phyloP scores from a whole-genome alignment of 2,113 vertebrate species.

The Rutilus rutilus region DNA sequence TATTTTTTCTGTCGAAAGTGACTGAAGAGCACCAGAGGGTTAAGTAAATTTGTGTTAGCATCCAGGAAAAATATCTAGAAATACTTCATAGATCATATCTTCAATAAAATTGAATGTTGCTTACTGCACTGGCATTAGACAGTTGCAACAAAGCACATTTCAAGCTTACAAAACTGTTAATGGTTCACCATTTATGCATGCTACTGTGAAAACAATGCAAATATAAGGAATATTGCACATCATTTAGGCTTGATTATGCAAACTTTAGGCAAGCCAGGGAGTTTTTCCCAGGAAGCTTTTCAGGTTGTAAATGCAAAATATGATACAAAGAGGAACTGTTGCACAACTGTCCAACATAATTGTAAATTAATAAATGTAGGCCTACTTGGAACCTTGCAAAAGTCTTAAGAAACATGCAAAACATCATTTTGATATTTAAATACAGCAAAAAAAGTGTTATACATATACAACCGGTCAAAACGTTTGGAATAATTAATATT shows the following conservation, averaged over 20 bases:
- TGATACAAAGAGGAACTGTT: neutral
- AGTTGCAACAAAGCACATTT: neutral
- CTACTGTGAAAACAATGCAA: neutral
- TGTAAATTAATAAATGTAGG: neutral
- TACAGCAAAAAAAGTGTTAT: neutral
- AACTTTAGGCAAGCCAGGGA: neutral
- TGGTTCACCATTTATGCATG: neutral
- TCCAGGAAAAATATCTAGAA: neutral
- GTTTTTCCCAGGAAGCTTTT: conserved; percentile 17
- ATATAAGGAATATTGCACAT: neutral
- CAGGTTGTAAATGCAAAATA: neutral
- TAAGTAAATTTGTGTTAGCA: too few species aligned
- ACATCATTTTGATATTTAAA: neutral
- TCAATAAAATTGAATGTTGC: neutral
- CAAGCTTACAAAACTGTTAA: neutral
- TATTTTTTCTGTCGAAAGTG: neutral
- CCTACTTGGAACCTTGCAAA: neutral
- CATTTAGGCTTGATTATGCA: neutral
- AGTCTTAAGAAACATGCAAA: neutral
- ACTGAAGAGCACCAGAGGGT: neutral
- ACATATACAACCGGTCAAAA: neutral
- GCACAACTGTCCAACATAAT: neutral
- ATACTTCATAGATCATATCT: neutral
- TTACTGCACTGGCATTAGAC: neutral
- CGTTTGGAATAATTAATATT: neutral